phyloP scores from a whole-genome alignment of 2,888 invertebrate species.

The Chloroclysta siterata region DNA sequence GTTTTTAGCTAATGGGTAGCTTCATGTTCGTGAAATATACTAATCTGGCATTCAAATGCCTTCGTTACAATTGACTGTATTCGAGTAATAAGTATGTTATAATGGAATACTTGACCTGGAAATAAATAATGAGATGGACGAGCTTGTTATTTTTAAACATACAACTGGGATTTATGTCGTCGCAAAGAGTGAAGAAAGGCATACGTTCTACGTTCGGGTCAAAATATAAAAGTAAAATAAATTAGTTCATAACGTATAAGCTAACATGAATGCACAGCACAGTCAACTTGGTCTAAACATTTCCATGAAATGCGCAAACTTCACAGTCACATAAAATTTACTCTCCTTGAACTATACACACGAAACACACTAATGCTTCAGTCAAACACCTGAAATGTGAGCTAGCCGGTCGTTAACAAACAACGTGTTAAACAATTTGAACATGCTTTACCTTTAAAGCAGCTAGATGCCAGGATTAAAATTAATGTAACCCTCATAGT shows the following conservation, averaged over 20 bases:
- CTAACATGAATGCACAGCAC: too few species aligned
- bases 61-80: too few species aligned
- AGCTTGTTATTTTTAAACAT: neutral
- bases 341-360: neutral
- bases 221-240: too few species aligned
- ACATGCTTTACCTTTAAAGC: slow-evolving; percentile 19
- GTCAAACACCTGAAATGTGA: slow-evolving; percentile 15
- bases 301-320: neutral
- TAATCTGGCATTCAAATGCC: neutral
- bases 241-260: too few species aligned
- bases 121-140: neutral
- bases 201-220: too few species aligned
- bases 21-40: neutral
- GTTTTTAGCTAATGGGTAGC: neutral
- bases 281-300: neutral
- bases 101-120: neutral
- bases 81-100: neutral
- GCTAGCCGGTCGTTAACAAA: slow-evolving; percentile 1
- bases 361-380: slow-evolving; percentile 11
- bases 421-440: slow-evolving; percentile 15
- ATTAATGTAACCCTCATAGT: slow-evolving; percentile 24
- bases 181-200: too few species aligned
- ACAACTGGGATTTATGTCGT: too few species aligned
- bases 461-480: slow-evolving; percentile 29
- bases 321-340: neutral